These are phyloP conservation scores for rat (Rattus norvegicus) DNA, from an alignment of 2,113 vertebrate genomes.

Conservation along the genomic window DNA sequence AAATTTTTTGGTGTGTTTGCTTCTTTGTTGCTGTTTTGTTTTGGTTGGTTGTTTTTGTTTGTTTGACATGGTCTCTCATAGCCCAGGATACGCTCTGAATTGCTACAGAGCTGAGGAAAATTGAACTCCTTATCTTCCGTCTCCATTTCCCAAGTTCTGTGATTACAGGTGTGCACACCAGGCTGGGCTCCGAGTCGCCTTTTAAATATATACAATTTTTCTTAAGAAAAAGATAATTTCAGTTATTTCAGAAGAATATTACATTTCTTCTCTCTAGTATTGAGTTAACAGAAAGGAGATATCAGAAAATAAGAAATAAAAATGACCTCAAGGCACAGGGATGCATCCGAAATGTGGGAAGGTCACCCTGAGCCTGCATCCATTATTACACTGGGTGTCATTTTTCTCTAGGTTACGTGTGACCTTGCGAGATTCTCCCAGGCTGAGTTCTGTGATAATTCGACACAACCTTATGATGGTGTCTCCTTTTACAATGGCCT, in stretches of 20 bases:
- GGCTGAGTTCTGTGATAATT: neutral
- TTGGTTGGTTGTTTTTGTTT: neutral
- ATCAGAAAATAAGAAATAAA: neutral
- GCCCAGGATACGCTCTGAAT: neutral
- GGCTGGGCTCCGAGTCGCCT: neutral
- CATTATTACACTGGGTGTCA: neutral
- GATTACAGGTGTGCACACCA: neutral
- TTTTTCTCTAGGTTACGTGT: neutral
- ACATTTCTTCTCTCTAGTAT: neutral
- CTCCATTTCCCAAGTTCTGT: neutral
- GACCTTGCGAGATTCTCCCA: neutral
- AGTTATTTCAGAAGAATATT: constrained; percentile 1
- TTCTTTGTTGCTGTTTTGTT: neutral
- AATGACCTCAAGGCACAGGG: neutral
- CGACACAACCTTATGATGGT: rapidly evolving
- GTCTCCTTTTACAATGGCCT: neutral
- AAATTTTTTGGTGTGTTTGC: neutral
- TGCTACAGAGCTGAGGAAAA: neutral
- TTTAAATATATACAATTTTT: constrained; percentile 36
- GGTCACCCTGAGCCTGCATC: neutral
- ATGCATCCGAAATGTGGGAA: neutral
- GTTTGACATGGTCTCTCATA: neutral
- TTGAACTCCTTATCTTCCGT: neutral
- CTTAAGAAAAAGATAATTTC: constrained; percentile 8
- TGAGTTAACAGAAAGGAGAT: neutral